phyloP scores from a whole-genome alignment of 2,797 vertebrate genomes.

The Dermochelys coriacea region DNA sequence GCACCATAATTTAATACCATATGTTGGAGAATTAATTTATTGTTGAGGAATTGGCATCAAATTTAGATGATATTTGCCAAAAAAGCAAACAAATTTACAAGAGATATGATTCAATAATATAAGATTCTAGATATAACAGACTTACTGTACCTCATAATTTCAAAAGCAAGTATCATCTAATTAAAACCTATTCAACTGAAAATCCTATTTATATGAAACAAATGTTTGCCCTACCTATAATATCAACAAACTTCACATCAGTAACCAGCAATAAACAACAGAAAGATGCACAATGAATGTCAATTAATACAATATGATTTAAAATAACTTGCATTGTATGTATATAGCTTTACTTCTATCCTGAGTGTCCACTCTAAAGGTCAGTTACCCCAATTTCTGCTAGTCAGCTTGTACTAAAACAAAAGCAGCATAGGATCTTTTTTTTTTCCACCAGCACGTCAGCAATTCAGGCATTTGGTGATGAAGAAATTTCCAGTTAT shows the following conservation, averaged over 20 bases:
- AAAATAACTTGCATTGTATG: constrained; percentile 74
- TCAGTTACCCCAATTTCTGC: constrained; percentile 68
- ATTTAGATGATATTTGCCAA: constrained; percentile 22
- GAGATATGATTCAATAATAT: constrained; percentile 14
- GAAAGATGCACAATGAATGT: constrained; percentile 78
- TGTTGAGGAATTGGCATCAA: constrained; percentile 34
- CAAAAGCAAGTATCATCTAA: constrained; percentile 76
- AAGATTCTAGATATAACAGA: constrained; percentile 62
- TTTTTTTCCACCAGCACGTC: constrained; percentile 13
- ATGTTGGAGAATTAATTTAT: background rate
- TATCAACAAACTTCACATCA: constrained; percentile 81
- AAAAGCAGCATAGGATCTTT: constrained; percentile 60
- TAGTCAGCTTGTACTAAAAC: constrained; percentile 70
- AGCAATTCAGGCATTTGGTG: constrained; percentile 23
- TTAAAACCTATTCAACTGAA: constrained; percentile 83
- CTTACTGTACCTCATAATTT: constrained; percentile 62
- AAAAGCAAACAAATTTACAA: constrained; percentile 46
- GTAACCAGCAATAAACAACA: constrained; percentile 79
- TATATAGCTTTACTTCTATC: constrained; percentile 66
- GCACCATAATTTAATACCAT: background rate
- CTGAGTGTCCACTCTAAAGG: constrained; percentile 75
- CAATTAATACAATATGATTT: constrained; percentile 81
- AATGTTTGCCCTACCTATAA: constrained; percentile 79
- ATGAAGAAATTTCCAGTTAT: constrained; percentile 36
- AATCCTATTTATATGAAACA: constrained; percentile 81